phyloP scores from a whole-genome alignment of 2,797 vertebrate genomes.

The Cirrhinus mrigala region DNA sequence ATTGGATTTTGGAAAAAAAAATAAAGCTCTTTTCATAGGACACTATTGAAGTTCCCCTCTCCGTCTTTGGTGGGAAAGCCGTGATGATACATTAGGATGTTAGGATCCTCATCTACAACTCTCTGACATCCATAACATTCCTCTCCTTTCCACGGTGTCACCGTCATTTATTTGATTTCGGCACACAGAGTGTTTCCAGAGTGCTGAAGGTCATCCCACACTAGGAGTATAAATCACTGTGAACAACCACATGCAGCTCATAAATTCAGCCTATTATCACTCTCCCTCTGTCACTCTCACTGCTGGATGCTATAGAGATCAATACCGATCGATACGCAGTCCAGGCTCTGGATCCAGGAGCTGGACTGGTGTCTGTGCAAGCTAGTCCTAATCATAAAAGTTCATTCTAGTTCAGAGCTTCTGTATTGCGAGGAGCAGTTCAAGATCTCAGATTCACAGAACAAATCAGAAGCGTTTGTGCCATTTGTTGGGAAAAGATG shows the following conservation, averaged over 20 bases:
- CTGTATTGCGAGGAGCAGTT: slow-evolving; percentile 2
- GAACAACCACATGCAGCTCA: slow-evolving; percentile 38
- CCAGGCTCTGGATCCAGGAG: slow-evolving; percentile 36
- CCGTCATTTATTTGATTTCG: slow-evolving; percentile 38
- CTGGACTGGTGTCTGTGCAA: neutral
- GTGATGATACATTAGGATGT: slow-evolving; percentile 19
- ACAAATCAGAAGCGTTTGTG: neutral
- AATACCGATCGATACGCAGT: slow-evolving; percentile 64
- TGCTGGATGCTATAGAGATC: slow-evolving; percentile 46
- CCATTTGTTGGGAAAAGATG: neutral
- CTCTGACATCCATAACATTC: neutral
- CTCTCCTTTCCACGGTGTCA: neutral
- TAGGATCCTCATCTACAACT: slow-evolving; percentile 11
- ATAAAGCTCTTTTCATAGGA: neutral
- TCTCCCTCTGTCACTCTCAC: slow-evolving; percentile 34
- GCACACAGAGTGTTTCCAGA: slow-evolving; percentile 34
- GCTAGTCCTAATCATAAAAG: slow-evolving; percentile 1
- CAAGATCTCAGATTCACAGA: slow-evolving; percentile 1
- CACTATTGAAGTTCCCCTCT: neutral
- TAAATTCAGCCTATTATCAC: slow-evolving; percentile 40
- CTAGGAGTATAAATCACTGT: slow-evolving; percentile 12
- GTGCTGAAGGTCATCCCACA: slow-evolving; percentile 36
- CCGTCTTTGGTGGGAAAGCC: neutral
- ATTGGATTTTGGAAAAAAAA: neutral
- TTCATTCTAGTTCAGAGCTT: slow-evolving; percentile 15